Percentiles rank a stretch among this genome's conserved stretches.
These are phyloP conservation scores for Notolabrus celidotus DNA, from an alignment of 2,797 vertebrate genomes.

Conservation along the genomic window DNA sequence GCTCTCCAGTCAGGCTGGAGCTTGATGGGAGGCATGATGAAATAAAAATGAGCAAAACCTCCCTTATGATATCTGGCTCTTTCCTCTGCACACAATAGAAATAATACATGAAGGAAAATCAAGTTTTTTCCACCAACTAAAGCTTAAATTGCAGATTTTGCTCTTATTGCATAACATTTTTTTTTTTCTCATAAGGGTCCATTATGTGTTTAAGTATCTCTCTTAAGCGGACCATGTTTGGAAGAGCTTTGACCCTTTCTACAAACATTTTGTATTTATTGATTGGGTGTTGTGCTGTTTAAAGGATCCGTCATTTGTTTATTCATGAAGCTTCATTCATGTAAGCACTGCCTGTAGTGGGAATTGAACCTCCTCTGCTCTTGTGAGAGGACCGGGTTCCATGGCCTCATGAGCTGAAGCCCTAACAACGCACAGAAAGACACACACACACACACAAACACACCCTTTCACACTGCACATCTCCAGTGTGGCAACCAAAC, in stretches of 20 bases:
- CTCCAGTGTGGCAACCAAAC: conserved; percentile 57
- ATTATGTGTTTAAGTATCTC: not conserved
- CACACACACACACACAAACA: conserved; percentile 9
- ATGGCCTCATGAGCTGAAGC: conserved; percentile 7
- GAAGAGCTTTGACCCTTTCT: not conserved
- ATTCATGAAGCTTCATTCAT: conserved; percentile 27
- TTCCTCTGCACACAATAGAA: conserved; percentile 4
- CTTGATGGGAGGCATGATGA: conserved; percentile 27
- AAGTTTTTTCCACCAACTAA: not conserved
- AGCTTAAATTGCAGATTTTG: not conserved
- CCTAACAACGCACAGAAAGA: conserved; percentile 1
- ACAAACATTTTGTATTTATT: not conserved
- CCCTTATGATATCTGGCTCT: not conserved
- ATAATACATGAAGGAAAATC: not conserved
- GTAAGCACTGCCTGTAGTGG: conserved; percentile 39
- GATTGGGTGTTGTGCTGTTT: conserved; percentile 13
- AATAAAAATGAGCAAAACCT: conserved; percentile 37
- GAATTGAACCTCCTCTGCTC: conserved; percentile 42
- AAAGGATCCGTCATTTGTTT: conserved; percentile 32
- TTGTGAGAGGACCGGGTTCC: conserved; percentile 24
- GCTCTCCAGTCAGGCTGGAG: not conserved
- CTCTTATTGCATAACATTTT: not conserved
- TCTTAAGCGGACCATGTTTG: not conserved
- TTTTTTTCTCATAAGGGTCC: not conserved
- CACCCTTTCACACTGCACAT: conserved; percentile 18